phyloP scores from a whole-genome alignment of 2,113 vertebrate species.

The Isurus oxyrinchus region DNA sequence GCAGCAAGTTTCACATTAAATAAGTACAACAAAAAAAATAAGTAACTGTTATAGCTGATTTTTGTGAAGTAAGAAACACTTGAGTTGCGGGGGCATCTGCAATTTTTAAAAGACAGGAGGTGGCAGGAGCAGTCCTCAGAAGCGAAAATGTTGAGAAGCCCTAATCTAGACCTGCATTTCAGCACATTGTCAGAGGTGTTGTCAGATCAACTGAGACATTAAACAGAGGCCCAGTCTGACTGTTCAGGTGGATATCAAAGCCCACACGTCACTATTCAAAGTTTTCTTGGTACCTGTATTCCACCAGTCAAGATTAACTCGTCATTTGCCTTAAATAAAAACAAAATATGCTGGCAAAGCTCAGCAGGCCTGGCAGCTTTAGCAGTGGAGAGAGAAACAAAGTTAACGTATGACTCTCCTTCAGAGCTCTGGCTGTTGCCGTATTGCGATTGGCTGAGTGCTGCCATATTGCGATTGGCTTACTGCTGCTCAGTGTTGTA shows the following conservation, averaged over 20 bases:
- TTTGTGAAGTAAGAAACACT: too few species aligned
- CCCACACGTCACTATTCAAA: background rate
- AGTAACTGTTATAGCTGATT: background rate
- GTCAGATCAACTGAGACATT: background rate
- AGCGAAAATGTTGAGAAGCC: too few species aligned
- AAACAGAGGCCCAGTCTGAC: background rate
- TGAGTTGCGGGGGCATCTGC: background rate
- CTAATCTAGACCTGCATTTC: background rate
- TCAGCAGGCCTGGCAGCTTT: too few species aligned
- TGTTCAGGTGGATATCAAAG: background rate
- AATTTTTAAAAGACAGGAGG: background rate
- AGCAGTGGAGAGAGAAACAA: too few species aligned
- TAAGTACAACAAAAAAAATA: background rate
- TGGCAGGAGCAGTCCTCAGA: too few species aligned
- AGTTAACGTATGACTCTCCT: too few species aligned
- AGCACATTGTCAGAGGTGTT: background rate
- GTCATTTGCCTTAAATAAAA: too few species aligned
- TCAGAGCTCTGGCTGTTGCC: too few species aligned
- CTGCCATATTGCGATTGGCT: too few species aligned
- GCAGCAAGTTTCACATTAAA: background rate
- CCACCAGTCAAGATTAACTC: background rate
- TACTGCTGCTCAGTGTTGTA: too few species aligned
- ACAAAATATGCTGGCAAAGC: too few species aligned
- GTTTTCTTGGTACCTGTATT: background rate
- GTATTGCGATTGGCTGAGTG: too few species aligned